These are phyloP conservation scores for Ormyrus nitidulus DNA, from an alignment of 2,888 invertebrate species.

Conservation along the genomic window DNA sequence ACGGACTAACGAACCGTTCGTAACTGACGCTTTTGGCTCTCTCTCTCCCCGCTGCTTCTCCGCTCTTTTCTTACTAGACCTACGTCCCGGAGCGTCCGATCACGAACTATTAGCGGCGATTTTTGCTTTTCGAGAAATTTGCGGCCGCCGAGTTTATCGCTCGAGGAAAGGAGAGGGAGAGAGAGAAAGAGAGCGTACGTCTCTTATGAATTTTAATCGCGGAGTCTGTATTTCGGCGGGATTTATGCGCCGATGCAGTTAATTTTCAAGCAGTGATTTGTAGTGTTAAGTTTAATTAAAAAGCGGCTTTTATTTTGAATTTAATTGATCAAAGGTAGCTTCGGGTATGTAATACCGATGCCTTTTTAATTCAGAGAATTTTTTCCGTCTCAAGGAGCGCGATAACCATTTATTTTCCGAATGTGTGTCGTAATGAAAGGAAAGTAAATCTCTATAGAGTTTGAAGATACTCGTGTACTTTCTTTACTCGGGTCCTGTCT, in stretches of 20 bases:
- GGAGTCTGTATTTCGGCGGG: background rate
- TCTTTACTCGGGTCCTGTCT: too few relatives aligned
- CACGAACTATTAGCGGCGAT: conserved; percentile 29
- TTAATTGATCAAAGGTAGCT: background rate
- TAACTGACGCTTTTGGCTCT: conserved; percentile 28
- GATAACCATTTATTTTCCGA: too few relatives aligned
- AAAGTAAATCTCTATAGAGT: background rate
- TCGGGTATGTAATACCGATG: background rate
- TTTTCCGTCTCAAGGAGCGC: too few relatives aligned
- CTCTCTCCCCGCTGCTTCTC: background rate
- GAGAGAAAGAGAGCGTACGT: background rate
- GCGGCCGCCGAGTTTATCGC: too few relatives aligned
- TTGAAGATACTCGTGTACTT: too few relatives aligned
- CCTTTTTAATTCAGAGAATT: too few relatives aligned
- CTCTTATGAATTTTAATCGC: conserved; percentile 1
- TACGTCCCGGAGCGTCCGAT: conserved; percentile 11
- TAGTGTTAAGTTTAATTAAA: conserved; percentile 32
- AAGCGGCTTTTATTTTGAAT: background rate
- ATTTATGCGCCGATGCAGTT: background rate
- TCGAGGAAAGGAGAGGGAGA: conserved; percentile 9
- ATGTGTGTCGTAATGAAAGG: too few relatives aligned
- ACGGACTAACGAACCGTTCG: conserved; percentile 38
- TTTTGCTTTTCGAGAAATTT: conserved; percentile 8
- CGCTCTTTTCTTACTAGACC: background rate
- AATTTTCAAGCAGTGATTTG: conserved; percentile 2